Base-by-base conservation (phyloP, 2,888 invertebrate species). In the Antheraea yamamai region DNA sequence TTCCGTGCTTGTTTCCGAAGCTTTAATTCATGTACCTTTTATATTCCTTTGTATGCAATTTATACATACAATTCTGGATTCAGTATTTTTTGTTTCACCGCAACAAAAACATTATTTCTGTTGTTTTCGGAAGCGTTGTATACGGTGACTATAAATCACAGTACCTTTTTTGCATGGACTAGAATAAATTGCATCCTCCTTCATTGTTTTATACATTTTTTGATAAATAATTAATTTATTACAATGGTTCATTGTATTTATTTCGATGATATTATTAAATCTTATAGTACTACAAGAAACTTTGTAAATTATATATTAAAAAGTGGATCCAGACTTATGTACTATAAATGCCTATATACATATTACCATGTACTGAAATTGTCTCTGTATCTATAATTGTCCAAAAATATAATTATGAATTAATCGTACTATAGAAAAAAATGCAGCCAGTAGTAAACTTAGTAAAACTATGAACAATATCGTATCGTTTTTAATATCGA, bases 1-100 rank as follows among this genome's bases (percentile, higher is more conserved):
- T 89, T 90, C 89, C 86, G 81, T 81, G 82, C 84, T 82, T 84
- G 84, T 87, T 85, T 84, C 85, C 85, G 81, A 79, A 82, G 83
- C 87, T 85, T 85, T 85, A 86, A 79, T 82, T 81, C 84, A 82
- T 82, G 81, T 81, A 80, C 84, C 84, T 83, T 85, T 75, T 87
- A 85, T 86, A 85, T 85, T 86, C 82, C 81, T 85, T 83, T 85
- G 79, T 81, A 83, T 84, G 83, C 83, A 84, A 80, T 83, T 81
- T 81, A 79, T 81, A 81, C 26, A 70, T 64, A 73, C 68, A 72
- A 61, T 72, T 74, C 55, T 26, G 51, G 74, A 80, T 81, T 79
- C 79, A 76, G 73, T 77, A 79, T 79, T 88, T 86, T 85, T 85
- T 84, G 83, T 83, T 84, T 78, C 78, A 79, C 18, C 68, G 47